Base-by-base conservation (phyloP, 2,888 invertebrate genomes). In the Cistogaster globosa region DNA sequence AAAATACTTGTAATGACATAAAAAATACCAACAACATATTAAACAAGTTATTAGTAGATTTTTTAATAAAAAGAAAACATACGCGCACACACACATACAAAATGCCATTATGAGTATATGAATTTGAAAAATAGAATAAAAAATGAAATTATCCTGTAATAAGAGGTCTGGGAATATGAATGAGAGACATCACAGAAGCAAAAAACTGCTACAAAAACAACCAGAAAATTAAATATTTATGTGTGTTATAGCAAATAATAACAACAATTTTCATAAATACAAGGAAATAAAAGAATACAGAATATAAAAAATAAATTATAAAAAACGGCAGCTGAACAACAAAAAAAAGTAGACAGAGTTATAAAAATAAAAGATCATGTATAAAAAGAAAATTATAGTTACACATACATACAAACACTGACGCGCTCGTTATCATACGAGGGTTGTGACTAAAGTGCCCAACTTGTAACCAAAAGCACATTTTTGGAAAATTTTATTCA, bases 81-180 rank as follows among this genome's bases (percentile, higher is more conserved):
- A 26, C 26, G 4, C 26, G 4, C 26, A 67, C 38, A 48, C 63
- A 48, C 9, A 45, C 14, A 75, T 18, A 71, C 26, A 68, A 36
- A 74, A 60, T 36, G 22, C 42, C 20, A 68, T 9, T 22, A 55
- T 9, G n/a, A 68, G 55, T 69, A 58, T 26, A 75, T 57, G 57
- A 57, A 72, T 69, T 69, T 57, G 18, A 20, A 68, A 72, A 62
- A 57, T 42, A 65, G 74, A 63, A 83, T 69, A 79, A 75, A 26
- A 71, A 63, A 63, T n/a, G 32, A 83, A 84, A 84, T 80, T 80
- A 76, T 84, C 75, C 79, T 72, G 75, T 84, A 80, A 84, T 84
- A 71, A 76, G 67, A 71, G 84, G 65, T 76, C 76, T 65, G 84
- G 84, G 84, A 84, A 76, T 84, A 79, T 60, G 48, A 71, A 62